Evolutionary conservation across 2,888 invertebrate genomes (phyloP).

Genomic region (Leptopilina drosophilae): DNA sequence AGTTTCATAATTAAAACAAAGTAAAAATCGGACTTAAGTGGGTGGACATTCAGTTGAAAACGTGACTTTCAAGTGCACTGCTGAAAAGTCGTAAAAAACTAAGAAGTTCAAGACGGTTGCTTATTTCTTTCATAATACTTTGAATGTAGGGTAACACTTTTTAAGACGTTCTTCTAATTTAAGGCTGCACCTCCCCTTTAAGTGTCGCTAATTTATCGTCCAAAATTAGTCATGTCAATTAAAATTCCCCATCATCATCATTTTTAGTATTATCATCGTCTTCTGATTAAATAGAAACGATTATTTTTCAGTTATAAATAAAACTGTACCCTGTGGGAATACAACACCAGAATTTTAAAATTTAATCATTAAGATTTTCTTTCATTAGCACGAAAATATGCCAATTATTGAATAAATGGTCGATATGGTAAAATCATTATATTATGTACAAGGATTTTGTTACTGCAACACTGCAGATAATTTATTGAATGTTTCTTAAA

Average conservation of each 20-base stretch:
- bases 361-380: too few species aligned
- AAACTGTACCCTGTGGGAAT: background rate
- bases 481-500: too few species aligned
- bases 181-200: slow-evolving; percentile 52
- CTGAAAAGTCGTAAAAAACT: slow-evolving; percentile 47
- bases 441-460: too few species aligned
- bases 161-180: slow-evolving; percentile 33
- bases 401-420: too few species aligned
- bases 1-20: slow-evolving; percentile 67
- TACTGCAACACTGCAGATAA: too few species aligned
- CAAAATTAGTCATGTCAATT: slow-evolving; percentile 63
- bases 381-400: too few species aligned
- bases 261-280: too few species aligned
- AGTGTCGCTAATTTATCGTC: slow-evolving; percentile 52
- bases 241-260: slow-evolving; percentile 58
- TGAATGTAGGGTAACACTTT: background rate
- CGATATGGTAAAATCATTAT: too few species aligned
- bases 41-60: slow-evolving; percentile 62
- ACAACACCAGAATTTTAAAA: background rate
- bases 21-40: slow-evolving; percentile 66
- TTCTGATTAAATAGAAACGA: slow-evolving; percentile 56
- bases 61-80: slow-evolving; percentile 62
- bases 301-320: slow-evolving; percentile 30
- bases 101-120: slow-evolving; percentile 43
- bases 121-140: slow-evolving; percentile 38